These are phyloP conservation scores for Brachyhypopomus occidentalis DNA, from an alignment of 2,113 vertebrate species.

Conservation along the genomic window DNA sequence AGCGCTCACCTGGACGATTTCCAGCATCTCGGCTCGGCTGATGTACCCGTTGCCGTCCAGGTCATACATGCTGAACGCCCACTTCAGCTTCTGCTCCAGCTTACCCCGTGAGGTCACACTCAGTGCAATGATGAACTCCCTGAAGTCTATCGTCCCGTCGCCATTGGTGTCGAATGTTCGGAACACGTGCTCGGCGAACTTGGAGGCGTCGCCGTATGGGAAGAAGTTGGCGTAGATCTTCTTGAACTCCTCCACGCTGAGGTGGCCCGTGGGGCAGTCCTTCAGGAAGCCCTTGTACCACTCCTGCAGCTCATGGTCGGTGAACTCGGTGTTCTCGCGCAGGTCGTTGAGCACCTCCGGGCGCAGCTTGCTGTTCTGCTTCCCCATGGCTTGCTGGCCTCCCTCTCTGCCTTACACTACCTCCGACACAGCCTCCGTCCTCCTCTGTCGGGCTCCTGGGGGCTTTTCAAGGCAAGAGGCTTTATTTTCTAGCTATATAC, in stretches of 20 bases:
- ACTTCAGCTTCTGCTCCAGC: slow-evolving; percentile 77
- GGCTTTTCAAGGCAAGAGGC: neutral
- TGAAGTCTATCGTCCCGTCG: slow-evolving; percentile 54
- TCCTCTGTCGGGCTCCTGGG: neutral
- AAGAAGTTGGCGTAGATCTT: slow-evolving; percentile 90
- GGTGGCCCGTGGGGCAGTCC: slow-evolving; percentile 86
- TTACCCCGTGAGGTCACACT: slow-evolving; percentile 55
- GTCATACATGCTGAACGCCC: slow-evolving; percentile 91
- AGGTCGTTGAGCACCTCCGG: slow-evolving; percentile 87
- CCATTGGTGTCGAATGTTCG: slow-evolving; percentile 56
- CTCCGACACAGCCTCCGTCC: neutral
- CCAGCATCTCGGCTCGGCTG: slow-evolving; percentile 87
- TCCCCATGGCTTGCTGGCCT: slow-evolving; percentile 74
- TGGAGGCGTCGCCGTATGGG: slow-evolving; percentile 65
- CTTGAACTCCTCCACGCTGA: slow-evolving; percentile 87
- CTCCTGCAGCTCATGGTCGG: slow-evolving; percentile 87
- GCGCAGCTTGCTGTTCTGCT: slow-evolving; percentile 88
- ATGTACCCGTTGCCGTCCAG: slow-evolving; percentile 86
- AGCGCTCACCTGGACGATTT: slow-evolving; percentile 81
- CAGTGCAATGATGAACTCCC: slow-evolving; percentile 58
- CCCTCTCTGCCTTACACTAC: neutral
- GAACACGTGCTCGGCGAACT: slow-evolving; percentile 56
- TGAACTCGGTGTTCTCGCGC: slow-evolving; percentile 86
- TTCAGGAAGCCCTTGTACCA: slow-evolving; percentile 91
- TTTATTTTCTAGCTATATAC: too few species aligned